A percentile compares a stretch with the other conserved stretches of the same genome.
Evolutionary conservation across 2,113 vertebrate genomes (phyloP).

Genomic region (Dendropsophus ebraccatus): DNA sequence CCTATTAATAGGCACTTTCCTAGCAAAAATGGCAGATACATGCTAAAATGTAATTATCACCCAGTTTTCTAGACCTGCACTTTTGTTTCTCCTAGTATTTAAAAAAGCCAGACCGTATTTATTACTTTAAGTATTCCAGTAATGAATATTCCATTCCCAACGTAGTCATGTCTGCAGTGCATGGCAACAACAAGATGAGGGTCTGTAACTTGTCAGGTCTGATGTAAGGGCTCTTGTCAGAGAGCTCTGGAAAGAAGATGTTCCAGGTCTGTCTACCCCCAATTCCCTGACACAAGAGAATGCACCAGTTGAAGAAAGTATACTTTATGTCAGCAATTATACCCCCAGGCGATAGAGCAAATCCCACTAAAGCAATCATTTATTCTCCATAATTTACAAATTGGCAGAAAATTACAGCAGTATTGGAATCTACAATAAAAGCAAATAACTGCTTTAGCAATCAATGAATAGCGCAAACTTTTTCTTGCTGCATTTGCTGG

Average conservation of each 20-base stretch:
- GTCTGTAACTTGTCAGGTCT: conserved; percentile 13
- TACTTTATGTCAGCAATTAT: conserved; percentile 12
- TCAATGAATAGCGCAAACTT: conserved; percentile 1
- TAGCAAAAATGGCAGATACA: no score
- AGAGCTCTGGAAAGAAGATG: background rate
- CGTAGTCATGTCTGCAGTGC: background rate
- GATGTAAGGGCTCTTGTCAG: conserved; percentile 17
- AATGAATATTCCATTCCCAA: background rate
- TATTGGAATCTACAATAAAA: conserved; percentile 28
- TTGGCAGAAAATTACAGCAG: conserved; percentile 10
- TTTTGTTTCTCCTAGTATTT: background rate
- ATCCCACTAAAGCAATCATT: conserved; percentile 5
- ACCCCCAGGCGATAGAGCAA: background rate
- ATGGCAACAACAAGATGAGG: background rate
- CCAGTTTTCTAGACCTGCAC: background rate
- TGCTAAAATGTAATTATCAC: background rate
- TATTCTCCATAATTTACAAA: conserved; percentile 13
- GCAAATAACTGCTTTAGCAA: background rate
- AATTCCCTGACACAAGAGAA: background rate
- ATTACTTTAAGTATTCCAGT: background rate
- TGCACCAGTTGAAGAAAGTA: background rate
- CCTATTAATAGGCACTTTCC: no score
- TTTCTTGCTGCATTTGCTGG: background rate
- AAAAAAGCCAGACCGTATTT: background rate
- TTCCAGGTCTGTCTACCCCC: conserved; percentile 15